These are phyloP conservation scores for Epinephelus lanceolatus DNA, from an alignment of 2,113 vertebrate genomes.

Conservation along the genomic window DNA sequence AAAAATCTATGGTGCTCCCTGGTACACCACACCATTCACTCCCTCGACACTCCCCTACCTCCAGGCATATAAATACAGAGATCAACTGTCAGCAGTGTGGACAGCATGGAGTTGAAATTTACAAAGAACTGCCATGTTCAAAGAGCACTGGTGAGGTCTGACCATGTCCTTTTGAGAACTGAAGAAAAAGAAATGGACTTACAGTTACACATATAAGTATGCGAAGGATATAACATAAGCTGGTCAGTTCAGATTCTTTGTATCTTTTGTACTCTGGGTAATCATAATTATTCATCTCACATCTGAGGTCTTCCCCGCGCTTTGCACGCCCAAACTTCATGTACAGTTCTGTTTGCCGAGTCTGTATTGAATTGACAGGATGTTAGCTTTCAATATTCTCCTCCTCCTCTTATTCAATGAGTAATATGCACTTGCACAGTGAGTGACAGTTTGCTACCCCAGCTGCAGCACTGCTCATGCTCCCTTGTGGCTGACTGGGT, in stretches of 20 bases:
- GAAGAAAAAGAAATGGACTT: background rate
- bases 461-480: conserved; percentile 16
- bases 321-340: background rate
- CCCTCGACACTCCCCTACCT: background rate
- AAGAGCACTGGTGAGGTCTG: background rate
- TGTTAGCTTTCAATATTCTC: conserved; percentile 62
- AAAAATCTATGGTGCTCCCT: background rate
- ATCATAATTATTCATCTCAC: conserved; percentile 24
- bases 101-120: background rate
- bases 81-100: background rate
- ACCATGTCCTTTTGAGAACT: background rate
- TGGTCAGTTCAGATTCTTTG: background rate
- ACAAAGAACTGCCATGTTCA: background rate
- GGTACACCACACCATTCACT: background rate
- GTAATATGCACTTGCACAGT: conserved; percentile 33
- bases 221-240: background rate
- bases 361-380: conserved; percentile 34
- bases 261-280: conserved; percentile 12
- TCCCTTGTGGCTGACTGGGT: conserved; percentile 39
- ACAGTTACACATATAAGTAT: background rate
- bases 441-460: conserved; percentile 50
- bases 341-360: conserved; percentile 32
- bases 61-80: background rate
- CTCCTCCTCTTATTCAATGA: conserved; percentile 17
- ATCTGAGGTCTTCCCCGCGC: background rate